These are phyloP conservation scores for Spodoptera picta DNA, from an alignment of 2,888 invertebrate species.

Conservation along the genomic window DNA sequence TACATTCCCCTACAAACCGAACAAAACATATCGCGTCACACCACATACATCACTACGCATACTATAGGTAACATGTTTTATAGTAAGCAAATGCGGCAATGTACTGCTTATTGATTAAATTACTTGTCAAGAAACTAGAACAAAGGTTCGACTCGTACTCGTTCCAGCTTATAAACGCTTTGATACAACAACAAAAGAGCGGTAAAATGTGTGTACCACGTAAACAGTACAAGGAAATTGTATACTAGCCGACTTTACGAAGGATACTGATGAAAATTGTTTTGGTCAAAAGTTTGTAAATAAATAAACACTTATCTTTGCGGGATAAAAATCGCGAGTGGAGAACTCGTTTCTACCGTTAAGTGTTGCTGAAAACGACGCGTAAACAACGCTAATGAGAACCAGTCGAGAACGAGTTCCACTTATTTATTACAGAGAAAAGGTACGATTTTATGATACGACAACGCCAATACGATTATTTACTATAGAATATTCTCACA, in stretches of 20 bases:
- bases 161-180: conserved; percentile 57
- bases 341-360: conserved; percentile 85
- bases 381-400: conserved; percentile 71
- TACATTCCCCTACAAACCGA: conserved; percentile 27
- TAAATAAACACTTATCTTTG: conserved; percentile 72
- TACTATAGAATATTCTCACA: conserved; percentile 48
- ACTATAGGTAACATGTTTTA: conserved; percentile 15
- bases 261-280: conserved; percentile 51
- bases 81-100: conserved; percentile 49
- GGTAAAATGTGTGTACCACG: conserved; percentile 64
- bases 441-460: conserved; percentile 50
- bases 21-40: conserved; percentile 26
- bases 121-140: conserved; percentile 42
- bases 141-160: conserved; percentile 51
- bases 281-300: conserved; percentile 74
- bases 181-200: conserved; percentile 65
- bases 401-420: conserved; percentile 73
- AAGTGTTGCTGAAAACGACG: conserved; percentile 76
- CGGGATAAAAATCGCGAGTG: conserved; percentile 70
- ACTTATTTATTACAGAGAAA: conserved; percentile 65
- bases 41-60: conserved; percentile 34
- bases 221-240: conserved; percentile 71
- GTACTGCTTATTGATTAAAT: conserved; percentile 48
- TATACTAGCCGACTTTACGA: conserved; percentile 41
- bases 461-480: conserved; percentile 33